Base-by-base conservation (phyloP, 1,140 invertebrate genomes). In the Trichonephila clavipes region DNA sequence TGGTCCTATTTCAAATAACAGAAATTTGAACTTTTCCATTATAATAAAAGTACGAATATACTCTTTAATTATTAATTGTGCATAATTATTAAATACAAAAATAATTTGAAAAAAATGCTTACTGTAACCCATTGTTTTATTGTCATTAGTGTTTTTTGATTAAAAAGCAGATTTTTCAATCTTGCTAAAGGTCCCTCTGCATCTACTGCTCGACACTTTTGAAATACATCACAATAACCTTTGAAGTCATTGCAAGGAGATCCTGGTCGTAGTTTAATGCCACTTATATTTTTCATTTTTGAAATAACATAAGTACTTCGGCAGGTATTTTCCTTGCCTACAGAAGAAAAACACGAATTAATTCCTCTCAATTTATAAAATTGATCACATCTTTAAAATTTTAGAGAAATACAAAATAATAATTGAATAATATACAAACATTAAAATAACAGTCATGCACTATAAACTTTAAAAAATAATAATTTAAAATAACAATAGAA, bases 191-290 rank as follows among this genome's bases (percentile, higher is more conserved):
- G 99, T 66, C 99, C 99, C 95, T 99, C 99, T 0, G 99, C 98
- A 96, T 99, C 99, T 19, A 99, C 98, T 96, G 98, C 98, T 94
- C 99, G 97, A 96, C 99, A 99, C 95, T 98, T 98, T 96, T 99
- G 98, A 96, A 99, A 99, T 66, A 99, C 99, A 96, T 99, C 99
- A 96, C 99, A 99, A 96, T 99, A 99, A 94, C 99, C 99, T 95
- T 98, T 98, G 96, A 99, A 99, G 96, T 99, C 98, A 96, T 99
- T 99, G 96, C 99, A 99, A 0, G 99, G 99, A 14, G 96, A 96
- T 58, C 96, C 96, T 95, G 95, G 94, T 92, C 98, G 96, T 59
- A 99, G 96, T 95, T 98, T 98, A 91, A 99, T 98, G 6, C 98
- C 98, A 2, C 96, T 95, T 1, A 98, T 97, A 94, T 98, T 96